Conservation (phyloP, 2,888 invertebrate species). For the Chromoteleia sp. region DNA sequence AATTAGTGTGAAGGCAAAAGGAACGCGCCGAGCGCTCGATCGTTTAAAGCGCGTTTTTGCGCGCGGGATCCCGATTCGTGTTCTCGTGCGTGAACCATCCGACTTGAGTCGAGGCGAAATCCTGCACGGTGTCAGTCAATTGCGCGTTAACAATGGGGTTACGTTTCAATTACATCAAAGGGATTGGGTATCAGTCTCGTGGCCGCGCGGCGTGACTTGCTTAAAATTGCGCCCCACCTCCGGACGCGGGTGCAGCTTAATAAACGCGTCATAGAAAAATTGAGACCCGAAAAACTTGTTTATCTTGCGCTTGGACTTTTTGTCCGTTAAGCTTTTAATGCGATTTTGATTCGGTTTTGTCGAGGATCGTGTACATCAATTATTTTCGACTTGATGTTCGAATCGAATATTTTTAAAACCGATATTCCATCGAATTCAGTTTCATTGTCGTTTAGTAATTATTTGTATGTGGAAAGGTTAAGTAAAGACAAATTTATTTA, state of each 20-base stretch:
- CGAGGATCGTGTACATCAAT: slow-evolving; percentile 11
- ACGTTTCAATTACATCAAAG: slow-evolving; percentile 83
- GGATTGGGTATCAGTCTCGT: slow-evolving; percentile 73
- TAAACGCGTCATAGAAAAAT: slow-evolving; percentile 55
- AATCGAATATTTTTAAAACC: background rate
- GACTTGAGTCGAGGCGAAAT: slow-evolving; percentile 63
- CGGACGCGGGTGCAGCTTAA: slow-evolving; percentile 39
- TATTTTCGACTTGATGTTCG: slow-evolving; percentile 15
- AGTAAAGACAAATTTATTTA: too few species aligned
- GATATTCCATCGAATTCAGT: background rate
- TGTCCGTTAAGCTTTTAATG: slow-evolving; percentile 47
- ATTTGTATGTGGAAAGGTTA: too few species aligned
- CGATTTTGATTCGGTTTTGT: slow-evolving; percentile 39
- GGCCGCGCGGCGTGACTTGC: slow-evolving; percentile 65
- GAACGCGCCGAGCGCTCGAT: slow-evolving; percentile 30
- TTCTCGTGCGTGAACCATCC: slow-evolving; percentile 77
- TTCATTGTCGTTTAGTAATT: too few species aligned
- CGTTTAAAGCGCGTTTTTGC: slow-evolving; percentile 74
- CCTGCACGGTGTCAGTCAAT: slow-evolving; percentile 81
- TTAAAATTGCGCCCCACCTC: slow-evolving; percentile 54
- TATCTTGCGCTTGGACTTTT: slow-evolving; percentile 40
- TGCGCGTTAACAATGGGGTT: slow-evolving; percentile 82
- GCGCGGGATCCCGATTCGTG: slow-evolving; percentile 77
- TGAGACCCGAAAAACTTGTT: slow-evolving; percentile 50
- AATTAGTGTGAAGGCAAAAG: slow-evolving; percentile 49